These are phyloP conservation scores for Portunus trituberculatus DNA, from an alignment of 1,140 invertebrate species.

Conservation along the genomic window DNA sequence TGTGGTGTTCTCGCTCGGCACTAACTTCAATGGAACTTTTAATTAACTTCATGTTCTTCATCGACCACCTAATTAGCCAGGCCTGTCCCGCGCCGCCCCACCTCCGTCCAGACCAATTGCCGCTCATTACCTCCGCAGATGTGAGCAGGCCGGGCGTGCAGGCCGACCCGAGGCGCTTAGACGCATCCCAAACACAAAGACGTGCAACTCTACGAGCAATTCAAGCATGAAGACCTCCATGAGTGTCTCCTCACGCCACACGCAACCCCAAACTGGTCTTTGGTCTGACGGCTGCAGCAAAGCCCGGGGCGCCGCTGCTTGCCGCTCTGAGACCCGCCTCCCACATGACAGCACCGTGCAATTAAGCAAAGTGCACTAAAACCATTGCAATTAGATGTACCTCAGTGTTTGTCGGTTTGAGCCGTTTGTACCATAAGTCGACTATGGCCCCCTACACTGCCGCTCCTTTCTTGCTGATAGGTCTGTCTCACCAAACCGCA, in stretches of 20 bases:
- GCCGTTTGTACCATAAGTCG: not conserved
- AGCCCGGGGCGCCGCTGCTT: not conserved
- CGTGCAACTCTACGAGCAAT: not conserved
- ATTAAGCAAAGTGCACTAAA: conserved; percentile 23
- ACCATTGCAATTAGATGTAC: not conserved
- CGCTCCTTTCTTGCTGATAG: not conserved
- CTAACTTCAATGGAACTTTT: conserved; percentile 40
- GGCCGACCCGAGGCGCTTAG: not conserved
- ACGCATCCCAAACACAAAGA: not conserved
- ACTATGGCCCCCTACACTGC: not conserved
- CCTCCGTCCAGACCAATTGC: not conserved
- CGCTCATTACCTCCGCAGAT: not conserved
- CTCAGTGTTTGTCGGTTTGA: not conserved
- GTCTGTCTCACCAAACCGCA: not conserved
- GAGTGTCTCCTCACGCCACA: not conserved
- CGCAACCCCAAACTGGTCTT: not conserved
- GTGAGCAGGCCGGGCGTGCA: not conserved
- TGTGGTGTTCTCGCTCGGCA: not conserved
- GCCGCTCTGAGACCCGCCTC: not conserved
- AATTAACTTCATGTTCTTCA: conserved; percentile 50
- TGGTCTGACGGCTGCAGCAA: not conserved
- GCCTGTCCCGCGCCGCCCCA: not conserved
- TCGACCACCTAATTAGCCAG: not conserved
- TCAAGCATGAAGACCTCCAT: conserved; percentile 37
- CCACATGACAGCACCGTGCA: not conserved